phyloP scores from a whole-genome alignment of 1,140 invertebrate genomes.

The Charaxes varanes region DNA sequence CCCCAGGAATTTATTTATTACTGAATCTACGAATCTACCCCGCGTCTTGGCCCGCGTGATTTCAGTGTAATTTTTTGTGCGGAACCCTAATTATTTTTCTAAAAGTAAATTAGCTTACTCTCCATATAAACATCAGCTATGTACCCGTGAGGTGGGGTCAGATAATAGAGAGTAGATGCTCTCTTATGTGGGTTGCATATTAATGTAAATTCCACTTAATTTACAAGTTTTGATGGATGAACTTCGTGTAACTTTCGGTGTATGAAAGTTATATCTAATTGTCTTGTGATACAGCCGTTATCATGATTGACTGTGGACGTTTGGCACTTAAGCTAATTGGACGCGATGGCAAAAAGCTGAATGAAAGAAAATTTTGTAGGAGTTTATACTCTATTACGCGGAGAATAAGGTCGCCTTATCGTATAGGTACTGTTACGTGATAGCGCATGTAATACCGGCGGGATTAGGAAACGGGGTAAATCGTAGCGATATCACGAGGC shows the following conservation, averaged over 20 bases:
- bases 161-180: too few relatives aligned
- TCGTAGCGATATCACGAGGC: conserved; percentile 46
- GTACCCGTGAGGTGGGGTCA: too few relatives aligned
- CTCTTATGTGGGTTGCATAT: too few relatives aligned
- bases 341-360: conserved; percentile 7
- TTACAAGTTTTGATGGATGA: too few relatives aligned
- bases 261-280: not conserved
- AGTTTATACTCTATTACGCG: conserved; percentile 1
- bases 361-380: not conserved
- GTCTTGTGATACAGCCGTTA: conserved; percentile 11
- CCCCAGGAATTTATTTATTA: not conserved
- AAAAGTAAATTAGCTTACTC: too few relatives aligned
- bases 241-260: too few relatives aligned
- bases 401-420: not conserved
- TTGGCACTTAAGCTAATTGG: conserved; percentile 28
- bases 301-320: conserved; percentile 10
- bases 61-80: too few relatives aligned
- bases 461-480: conserved; percentile 61
- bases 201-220: too few relatives aligned
- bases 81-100: too few relatives aligned
- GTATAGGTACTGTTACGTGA: conserved; percentile 5
- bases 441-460: conserved; percentile 34
- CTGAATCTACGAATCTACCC: too few relatives aligned
- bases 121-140: too few relatives aligned
- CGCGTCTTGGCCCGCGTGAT: too few relatives aligned